phyloP scores from a whole-genome alignment of 2,113 vertebrate species.

The Perognathus longimembris region DNA sequence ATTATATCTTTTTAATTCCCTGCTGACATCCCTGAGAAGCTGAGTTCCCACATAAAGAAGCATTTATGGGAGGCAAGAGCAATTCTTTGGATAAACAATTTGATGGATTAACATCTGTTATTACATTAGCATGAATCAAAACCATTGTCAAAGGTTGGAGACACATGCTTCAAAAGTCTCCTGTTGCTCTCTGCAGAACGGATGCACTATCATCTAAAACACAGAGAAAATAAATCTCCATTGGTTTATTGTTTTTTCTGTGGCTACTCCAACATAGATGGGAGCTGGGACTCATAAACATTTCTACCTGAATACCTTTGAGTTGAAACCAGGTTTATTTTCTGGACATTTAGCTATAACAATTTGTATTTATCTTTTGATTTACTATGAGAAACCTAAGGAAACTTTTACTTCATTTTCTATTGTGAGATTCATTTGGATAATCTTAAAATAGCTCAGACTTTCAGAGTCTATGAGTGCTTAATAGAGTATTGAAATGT shows the following conservation, averaged over 20 bases:
- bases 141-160: neutral
- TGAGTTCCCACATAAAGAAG: slow-evolving; percentile 27
- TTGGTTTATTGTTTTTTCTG: slow-evolving; percentile 2
- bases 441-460: slow-evolving; percentile 67
- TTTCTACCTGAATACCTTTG: slow-evolving; percentile 3
- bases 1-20: neutral
- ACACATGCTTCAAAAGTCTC: neutral
- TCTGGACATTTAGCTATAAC: neutral
- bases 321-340: slow-evolving; percentile 30
- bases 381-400: slow-evolving; percentile 47
- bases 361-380: slow-evolving; percentile 45
- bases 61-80: neutral
- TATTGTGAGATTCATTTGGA: slow-evolving; percentile 71
- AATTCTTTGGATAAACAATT: slow-evolving; percentile 43
- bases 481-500: slow-evolving; percentile 72
- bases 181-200: neutral
- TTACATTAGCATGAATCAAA: neutral
- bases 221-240: slow-evolving; percentile 9
- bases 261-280: neutral
- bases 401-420: slow-evolving; percentile 61
- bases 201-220: neutral
- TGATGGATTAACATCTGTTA: slow-evolving; percentile 18
- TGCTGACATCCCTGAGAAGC: slow-evolving; percentile 1
- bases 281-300: neutral
- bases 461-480: slow-evolving; percentile 68